Conservation (phyloP, 2,888 invertebrate species). For the Hydropsyche betteni region DNA sequence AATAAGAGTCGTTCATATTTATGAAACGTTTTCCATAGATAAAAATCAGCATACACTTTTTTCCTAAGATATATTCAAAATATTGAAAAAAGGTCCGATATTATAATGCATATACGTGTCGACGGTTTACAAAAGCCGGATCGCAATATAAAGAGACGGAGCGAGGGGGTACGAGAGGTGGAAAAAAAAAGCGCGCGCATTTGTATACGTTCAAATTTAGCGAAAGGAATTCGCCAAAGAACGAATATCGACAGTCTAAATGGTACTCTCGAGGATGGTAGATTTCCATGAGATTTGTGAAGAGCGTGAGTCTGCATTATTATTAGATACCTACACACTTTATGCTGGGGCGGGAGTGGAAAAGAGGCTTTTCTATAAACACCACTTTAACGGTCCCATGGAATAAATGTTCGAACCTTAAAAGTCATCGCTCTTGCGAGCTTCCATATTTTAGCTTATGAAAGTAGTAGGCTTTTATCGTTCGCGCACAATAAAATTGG, state of each 20-base stretch:
- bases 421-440: not conserved
- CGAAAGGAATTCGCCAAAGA: slow-evolving; percentile 8
- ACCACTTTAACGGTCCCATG: slow-evolving; percentile 22
- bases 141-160: not conserved
- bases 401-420: not conserved
- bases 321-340: not conserved
- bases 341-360: not conserved
- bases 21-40: too few species aligned
- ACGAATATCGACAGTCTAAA: slow-evolving; percentile 27
- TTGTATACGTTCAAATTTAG: slow-evolving; percentile 9
- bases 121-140: slow-evolving; percentile 10
- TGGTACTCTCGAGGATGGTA: slow-evolving; percentile 26
- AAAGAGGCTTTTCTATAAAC: slow-evolving; percentile 7
- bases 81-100: slow-evolving; percentile 11
- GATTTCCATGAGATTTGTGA: slow-evolving; percentile 32
- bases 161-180: too few species aligned
- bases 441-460: not conserved
- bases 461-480: not conserved
- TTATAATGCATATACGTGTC: slow-evolving; percentile 5
- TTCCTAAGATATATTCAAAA: not conserved
- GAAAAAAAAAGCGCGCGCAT: slow-evolving; percentile 9
- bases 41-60: not conserved
- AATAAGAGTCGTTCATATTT: too few species aligned
- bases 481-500: not conserved
- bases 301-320: slow-evolving; percentile 23